Base-by-base conservation (phyloP, 1,140 invertebrate species). In the Macrobrachium rosenbergii region DNA sequence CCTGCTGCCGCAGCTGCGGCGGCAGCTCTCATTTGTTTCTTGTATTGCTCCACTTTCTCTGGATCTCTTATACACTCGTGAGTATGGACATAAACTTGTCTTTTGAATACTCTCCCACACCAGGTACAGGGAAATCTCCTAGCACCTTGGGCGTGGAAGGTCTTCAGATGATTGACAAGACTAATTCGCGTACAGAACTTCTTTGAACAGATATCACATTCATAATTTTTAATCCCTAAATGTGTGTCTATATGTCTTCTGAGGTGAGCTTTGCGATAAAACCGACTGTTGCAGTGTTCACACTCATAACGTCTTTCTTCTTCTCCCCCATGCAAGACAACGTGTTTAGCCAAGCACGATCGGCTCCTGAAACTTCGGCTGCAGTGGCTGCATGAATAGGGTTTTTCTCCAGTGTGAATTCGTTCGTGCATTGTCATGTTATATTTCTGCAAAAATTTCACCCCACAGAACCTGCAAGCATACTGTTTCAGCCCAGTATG, bases 151-250 rank as follows among this genome's bases (percentile, higher is more conserved):
- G 63, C 72, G 67, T 88, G 87, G 67, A 88, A 88, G 17, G 81
- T 88, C 73, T 83, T 83, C 23, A 82, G 52, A 72, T 88, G 87
- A n/a, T 69, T 88, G 37, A 73, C 83, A 21, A 88, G 82, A 11
- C 82, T 83, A 21, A 73, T 67, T 11, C 78, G 17, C 3, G 82
- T 88, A 52, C 82, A 83, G 90, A 96, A 96, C 2, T 93, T 93
- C 88, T 95, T 95, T 0, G 95, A 95, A 92, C 98, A 99, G 43
- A 98, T 94, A 78, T 96, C 95, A 91, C 98, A 99, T 78, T 96
- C 94, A 92, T 96, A 97, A 84, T 98, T 97, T 90, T 97, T 96
- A 62, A 97, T 94, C 73, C 97, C 96, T 59, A 95, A 94, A 92
- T 98, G 97, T 92, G 91, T 98, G 58, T 89, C 81, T 21, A 88